These are phyloP conservation scores for Drosophila mulleri DNA, from an alignment of 2,888 invertebrate genomes.

Conservation along the genomic window DNA sequence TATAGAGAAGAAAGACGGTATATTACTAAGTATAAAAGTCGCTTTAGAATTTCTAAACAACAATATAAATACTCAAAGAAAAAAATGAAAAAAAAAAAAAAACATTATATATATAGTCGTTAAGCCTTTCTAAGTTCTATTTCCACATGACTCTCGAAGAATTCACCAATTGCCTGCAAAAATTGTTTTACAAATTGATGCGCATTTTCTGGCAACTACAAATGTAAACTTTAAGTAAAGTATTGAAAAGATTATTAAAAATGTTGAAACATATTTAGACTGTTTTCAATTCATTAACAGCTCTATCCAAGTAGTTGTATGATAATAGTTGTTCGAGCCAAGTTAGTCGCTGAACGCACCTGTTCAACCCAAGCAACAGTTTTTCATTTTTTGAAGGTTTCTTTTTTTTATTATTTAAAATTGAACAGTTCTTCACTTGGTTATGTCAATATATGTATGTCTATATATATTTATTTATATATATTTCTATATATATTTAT, in stretches of 20 bases:
- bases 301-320: no score
- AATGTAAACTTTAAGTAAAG: background rate
- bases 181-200: background rate
- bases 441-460: conserved; percentile 25
- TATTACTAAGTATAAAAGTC: conserved; percentile 21
- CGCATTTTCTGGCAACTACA: conserved; percentile 1
- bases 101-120: background rate
- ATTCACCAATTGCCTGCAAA: conserved; percentile 10
- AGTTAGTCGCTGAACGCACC: background rate
- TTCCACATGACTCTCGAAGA: background rate
- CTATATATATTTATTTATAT: conserved; percentile 10
- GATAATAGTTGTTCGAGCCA: background rate
- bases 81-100: conserved; percentile 1
- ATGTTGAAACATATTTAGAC: background rate
- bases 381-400: background rate
- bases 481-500: background rate
- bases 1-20: conserved; percentile 35
- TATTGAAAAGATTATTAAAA: background rate
- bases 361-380: background rate
- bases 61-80: conserved; percentile 22
- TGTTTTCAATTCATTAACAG: background rate
- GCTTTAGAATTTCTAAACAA: conserved; percentile 28
- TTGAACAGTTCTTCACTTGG: conserved; percentile 54
- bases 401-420: conserved; percentile 50
- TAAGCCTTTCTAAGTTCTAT: background rate